phyloP scores from a whole-genome alignment of 2,888 invertebrate genomes.

The Hypomecis atomaria region DNA sequence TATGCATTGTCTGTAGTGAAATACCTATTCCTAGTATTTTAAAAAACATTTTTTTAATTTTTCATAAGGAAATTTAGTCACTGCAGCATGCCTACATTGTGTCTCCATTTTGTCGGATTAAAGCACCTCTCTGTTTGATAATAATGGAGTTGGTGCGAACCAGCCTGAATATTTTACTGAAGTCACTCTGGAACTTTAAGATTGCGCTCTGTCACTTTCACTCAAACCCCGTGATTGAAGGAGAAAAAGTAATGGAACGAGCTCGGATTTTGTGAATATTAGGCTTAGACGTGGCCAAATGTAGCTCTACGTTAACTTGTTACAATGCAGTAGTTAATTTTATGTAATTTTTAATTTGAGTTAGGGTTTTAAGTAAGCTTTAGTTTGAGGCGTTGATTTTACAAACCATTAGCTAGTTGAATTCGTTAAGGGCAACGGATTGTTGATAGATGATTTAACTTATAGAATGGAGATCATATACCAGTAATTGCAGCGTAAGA shows the following conservation, averaged over 20 bases:
- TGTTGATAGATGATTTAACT: too few species aligned
- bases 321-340: too few species aligned
- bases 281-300: not conserved
- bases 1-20: too few species aligned
- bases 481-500: too few species aligned
- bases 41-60: not conserved
- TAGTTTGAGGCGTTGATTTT: too few species aligned
- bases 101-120: slow-evolving; percentile 71
- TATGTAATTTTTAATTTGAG: too few species aligned
- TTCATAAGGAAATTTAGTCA: slow-evolving; percentile 1
- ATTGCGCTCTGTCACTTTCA: slow-evolving; percentile 36
- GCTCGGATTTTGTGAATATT: slow-evolving; percentile 4
- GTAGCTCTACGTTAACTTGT: not conserved
- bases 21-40: too few species aligned
- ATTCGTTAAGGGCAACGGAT: too few species aligned
- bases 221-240: slow-evolving; percentile 26
- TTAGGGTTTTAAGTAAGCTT: too few species aligned
- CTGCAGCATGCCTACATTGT: slow-evolving; percentile 8
- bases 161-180: slow-evolving; percentile 56
- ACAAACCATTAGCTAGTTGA: too few species aligned
- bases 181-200: slow-evolving; percentile 50
- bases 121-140: slow-evolving; percentile 67
- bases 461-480: too few species aligned
- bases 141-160: slow-evolving; percentile 63
- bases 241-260: slow-evolving; percentile 8